phyloP scores from a whole-genome alignment of 2,113 vertebrate genomes.

The Mobula hypostoma region DNA sequence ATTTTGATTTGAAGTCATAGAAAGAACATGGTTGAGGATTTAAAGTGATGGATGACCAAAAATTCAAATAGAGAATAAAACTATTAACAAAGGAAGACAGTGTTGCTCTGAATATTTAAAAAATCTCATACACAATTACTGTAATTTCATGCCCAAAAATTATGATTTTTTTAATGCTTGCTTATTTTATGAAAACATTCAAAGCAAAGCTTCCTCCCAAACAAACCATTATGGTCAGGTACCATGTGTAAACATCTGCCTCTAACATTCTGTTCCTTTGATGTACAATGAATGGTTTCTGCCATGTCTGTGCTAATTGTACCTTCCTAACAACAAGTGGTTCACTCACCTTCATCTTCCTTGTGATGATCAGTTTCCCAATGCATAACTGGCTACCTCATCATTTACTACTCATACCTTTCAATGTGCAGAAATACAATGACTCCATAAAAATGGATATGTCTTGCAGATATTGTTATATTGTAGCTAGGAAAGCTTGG shows the following conservation, averaged over 20 bases:
- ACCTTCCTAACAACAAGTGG: constrained; percentile 40
- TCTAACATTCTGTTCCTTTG: constrained; percentile 49
- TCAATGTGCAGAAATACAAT: neutral
- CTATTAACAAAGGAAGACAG: neutral
- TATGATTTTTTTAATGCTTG: neutral
- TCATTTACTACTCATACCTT: constrained; percentile 11
- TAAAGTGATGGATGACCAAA: neutral
- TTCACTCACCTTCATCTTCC: constrained; percentile 38
- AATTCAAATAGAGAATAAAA: neutral
- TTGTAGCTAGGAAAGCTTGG: neutral
- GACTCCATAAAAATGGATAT: neutral
- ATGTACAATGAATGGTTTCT: constrained; percentile 50
- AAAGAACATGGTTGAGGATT: neutral
- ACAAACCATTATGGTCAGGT: constrained; percentile 40
- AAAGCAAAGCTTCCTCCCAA: neutral
- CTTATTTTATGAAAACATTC: neutral
- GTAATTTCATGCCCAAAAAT: neutral
- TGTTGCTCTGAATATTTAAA: neutral
- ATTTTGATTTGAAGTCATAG: neutral
- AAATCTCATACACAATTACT: neutral
- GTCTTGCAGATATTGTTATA: neutral
- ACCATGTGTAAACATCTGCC: constrained; percentile 52
- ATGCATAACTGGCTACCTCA: neutral
- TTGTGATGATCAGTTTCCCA: constrained; percentile 38
- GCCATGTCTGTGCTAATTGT: constrained; percentile 50